Evolutionary conservation across 2,797 vertebrate genomes (phyloP), one percentile per base, ranked within the genome.

Genomic region (Varecia variegata): DNA sequence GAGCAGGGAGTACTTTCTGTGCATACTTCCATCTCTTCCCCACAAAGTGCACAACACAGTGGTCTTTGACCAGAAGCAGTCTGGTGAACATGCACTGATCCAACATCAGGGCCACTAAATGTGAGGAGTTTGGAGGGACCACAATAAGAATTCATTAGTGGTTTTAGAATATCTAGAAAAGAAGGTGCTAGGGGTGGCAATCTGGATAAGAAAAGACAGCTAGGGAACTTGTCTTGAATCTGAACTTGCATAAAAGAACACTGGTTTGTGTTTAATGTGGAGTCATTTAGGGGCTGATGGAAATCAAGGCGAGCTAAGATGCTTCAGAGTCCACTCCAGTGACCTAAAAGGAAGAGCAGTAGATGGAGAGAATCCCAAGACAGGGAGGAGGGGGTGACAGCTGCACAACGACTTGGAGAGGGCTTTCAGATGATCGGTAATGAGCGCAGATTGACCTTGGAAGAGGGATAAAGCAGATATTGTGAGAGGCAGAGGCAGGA

Each of bases 391-490:
- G 27, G 7, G 23, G 7, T 27, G 15, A 58, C 10, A 23, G 21
- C 15, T 12, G 0, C 2, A 15, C 0, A 0, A 27, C 32, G 5
- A 35, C 2, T 21, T 32, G 35, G 67, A 76, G 38, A 5, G 21
- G 30, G 35, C n/a, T 65, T 82, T 60, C 15, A 9, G 52, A 32
- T 14, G 15, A 80, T 25, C 56, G 32, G 10, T 1, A 10, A 23
- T 7, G 38, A 25, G 6, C 6, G 14, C 11, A 43, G 62, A 50
- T 1, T 35, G 77, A 68, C 27, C 10, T 27, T 68, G 43, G n/a
- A 40, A 50, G 56, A 88, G 45, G 54, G 30, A 54, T 20, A 35
- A 58, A 79, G 73, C 3, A 27, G 27, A 9, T 3, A 7, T 17
- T 40, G 6, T 17, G 15, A 47, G 4, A 35, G 32, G 21, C 50